Base-by-base conservation (phyloP, 2,113 vertebrate genomes). In the Percopsis transmontana region DNA sequence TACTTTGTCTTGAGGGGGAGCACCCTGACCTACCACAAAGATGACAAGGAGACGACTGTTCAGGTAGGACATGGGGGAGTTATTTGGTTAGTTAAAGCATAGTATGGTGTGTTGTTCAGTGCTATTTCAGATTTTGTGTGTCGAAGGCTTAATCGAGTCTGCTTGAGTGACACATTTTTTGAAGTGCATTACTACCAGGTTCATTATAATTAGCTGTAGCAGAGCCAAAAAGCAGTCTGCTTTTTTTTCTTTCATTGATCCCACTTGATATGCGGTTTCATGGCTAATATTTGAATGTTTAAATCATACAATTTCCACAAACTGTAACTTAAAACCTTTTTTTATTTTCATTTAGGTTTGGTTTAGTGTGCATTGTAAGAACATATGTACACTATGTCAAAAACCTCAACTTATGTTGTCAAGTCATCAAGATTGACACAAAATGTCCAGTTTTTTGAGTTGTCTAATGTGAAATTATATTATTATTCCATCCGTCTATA, bases 1-100 rank as follows among this genome's bases (percentile, higher is more conserved):
- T 99, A 94, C 90, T 98, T 98, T 18, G 94, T 96, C 68, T 88
- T 99, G 9, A 91, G 86, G 73, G 95, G 95, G 0, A 95, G 92
- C 75, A 92, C 92, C 0, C 91, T 99, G 21, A 94, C 77, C 62
- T 98, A 96, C 82, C 94, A 97, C 88, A 99, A 99, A 75, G 97
- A 98, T 0, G 95, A 99, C 72, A 94, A 94, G 2, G 97, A 99
- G 53, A 77, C 51, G 13, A 93, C 95, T 9, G 85, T 92, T 0
- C 96, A 97, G 97, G 97, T 97, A 85, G 77, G 80, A 53, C 20
- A 5, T n/a, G 19, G 45, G 14, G 1, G 19, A 40, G 15, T 47
- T 16, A 47, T 15, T 15, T 47, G 27, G 5, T n/a, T n/a, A n/a
- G n/a, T n/a, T n/a, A n/a, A n/a, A n/a, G n/a, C n/a, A 47, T 47